Conservation (phyloP, 2,797 vertebrate genomes). For the Sciaenops ocellatus region DNA sequence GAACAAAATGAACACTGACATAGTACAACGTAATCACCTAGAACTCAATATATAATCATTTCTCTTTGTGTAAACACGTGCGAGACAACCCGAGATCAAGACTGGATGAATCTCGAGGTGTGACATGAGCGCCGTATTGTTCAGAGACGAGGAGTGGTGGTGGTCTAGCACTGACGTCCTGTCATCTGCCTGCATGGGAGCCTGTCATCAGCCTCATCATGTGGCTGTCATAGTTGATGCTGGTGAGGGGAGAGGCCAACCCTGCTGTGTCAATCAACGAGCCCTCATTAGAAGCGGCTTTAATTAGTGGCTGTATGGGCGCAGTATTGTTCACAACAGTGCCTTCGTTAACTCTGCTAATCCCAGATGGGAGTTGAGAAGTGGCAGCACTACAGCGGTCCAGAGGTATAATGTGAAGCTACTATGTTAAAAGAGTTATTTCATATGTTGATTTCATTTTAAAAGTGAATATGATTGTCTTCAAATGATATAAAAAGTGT, state of each 20-base stretch:
- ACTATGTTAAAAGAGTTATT: slow-evolving; percentile 28
- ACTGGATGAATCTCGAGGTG: slow-evolving; percentile 58
- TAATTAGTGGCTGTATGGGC: slow-evolving; percentile 84
- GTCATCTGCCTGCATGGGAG: slow-evolving; percentile 84
- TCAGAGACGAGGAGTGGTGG: slow-evolving; percentile 63
- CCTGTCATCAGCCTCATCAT: slow-evolving; percentile 87
- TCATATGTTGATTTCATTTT: slow-evolving; percentile 10
- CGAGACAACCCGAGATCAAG: slow-evolving; percentile 37
- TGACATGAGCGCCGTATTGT: slow-evolving; percentile 56
- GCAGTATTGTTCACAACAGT: slow-evolving; percentile 72
- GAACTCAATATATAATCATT: slow-evolving; percentile 24
- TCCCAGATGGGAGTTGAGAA: slow-evolving; percentile 73
- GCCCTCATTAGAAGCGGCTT: slow-evolving; percentile 86
- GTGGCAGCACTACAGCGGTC: slow-evolving; percentile 38
- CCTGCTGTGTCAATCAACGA: slow-evolving; percentile 85
- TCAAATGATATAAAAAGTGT: slow-evolving; percentile 25
- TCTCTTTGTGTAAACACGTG: slow-evolving; percentile 45
- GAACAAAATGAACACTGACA: not conserved
- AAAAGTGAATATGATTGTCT: slow-evolving; percentile 14
- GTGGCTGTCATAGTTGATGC: slow-evolving; percentile 87
- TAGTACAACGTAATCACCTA: not conserved
- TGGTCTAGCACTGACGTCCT: slow-evolving; percentile 78
- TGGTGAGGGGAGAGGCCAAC: slow-evolving; percentile 85
- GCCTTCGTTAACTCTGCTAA: slow-evolving; percentile 83
- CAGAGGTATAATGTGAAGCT: slow-evolving; percentile 41